Evolutionary conservation across 2,888 invertebrate species (phyloP), one percentile per base, ranked within the genome.

Genomic region (Agrotis segetum): DNA sequence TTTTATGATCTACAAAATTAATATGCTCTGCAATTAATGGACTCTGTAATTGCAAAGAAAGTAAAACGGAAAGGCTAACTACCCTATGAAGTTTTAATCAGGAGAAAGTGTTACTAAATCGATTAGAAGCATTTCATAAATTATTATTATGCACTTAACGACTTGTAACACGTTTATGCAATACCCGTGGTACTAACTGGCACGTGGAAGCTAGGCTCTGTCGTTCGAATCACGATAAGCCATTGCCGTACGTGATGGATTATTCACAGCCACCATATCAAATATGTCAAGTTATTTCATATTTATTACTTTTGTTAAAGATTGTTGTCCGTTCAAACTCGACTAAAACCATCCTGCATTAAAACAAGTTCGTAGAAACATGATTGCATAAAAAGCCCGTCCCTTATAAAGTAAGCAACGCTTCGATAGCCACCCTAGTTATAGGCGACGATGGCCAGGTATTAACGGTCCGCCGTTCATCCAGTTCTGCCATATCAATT

Each of bases 151-250:
- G 77, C 83, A 78, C 79, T 75, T 79, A 78, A 78, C 77, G 79
- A 80, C 81, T 85, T 85, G 82, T 77, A 84, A 85, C 79, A 86
- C 79, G 82, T 88, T 89, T 89, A 89, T 90, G 89, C 88, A 92
- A 91, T 86, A 84, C 75, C 76, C 59, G 78, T 83, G 82, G 84
- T 74, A 86, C 86, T 82, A 79, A 83, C 74, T 84, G 86, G 88
- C 92, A 93, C 93, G 93, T 93, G 93, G 90, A 90, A 89, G 86
- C 82, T 65, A 75, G 77, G 81, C 82, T 85, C 86, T 87, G 87
- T 81, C 81, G 85, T 79, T 83, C 78, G 74, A 84, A 89, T 89
- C 83, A 88, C 89, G 93, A 93, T 94, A 93, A 93, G 88, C 85
- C 85, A 84, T 87, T 77, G 82, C 85, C 84, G 87, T 91, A 89